Evolutionary conservation across 2,888 invertebrate species (phyloP), one percentile per base, ranked within the genome.

Genomic region (Pristionchus fissidentatus): DNA sequence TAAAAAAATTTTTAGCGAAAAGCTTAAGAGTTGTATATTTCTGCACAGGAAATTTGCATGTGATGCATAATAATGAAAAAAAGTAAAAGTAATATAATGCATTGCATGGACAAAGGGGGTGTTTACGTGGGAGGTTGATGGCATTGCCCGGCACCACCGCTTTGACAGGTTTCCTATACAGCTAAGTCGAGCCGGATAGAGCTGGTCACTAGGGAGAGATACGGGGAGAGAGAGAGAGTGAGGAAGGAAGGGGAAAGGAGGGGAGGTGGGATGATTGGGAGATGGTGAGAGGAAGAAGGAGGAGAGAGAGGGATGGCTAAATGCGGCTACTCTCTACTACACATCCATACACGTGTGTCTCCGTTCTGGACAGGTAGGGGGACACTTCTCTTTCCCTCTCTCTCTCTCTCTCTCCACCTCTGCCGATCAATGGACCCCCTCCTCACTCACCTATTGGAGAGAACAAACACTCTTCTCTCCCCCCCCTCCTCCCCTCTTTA

Each of bases 401-500:
- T 29, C 5, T 22, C 22, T 26, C 22, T 22, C 22, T 22, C 55
- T 15, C 55, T 26, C 32, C 22, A 19, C 22, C 66, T 19, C 73
- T n/a, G 7, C 52, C 77, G 46, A 46, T 52, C 52, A 49, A 77
- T 46, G 77, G 38, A 46, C 46, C 75, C 77, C 77, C 43, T 22
- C 35, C 75, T n/a, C 43, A 29, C 46, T 35, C 77, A 46, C n/a
- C 52, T 77, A 77, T 46, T 46, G 77, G 49, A 46, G 15, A 13
- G 66, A 70, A 70, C 66, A 70, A 70, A 70, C 35, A 70, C 66
- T 19, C 66, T 19, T 22, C 52, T 77, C 77, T 49, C n/a, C 49
- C 77, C 73, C 49, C 46, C 46, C 75, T 49, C 75, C n/a, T n/a
- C 15, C 75, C 66, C 66, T 19, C n/a, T 19, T 8, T 26, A 38